Percentiles rank a stretch among this genome's conserved stretches.
Conservation (phyloP, 2,113 vertebrate genomes). For the Danionella cerebrum region DNA sequence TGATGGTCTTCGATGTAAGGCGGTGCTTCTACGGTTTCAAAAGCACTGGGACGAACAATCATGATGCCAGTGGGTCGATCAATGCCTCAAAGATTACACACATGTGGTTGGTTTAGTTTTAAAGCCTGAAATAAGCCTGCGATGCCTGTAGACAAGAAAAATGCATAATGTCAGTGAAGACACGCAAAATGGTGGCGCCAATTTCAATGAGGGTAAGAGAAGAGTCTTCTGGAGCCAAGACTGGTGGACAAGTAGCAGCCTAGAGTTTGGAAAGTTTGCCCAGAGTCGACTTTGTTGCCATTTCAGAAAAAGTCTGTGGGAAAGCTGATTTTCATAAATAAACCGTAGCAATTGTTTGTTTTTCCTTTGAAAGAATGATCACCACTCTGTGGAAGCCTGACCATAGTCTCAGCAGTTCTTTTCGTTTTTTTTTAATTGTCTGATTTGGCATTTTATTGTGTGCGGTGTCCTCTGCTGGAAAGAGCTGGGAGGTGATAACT, state of each 20-base stretch:
- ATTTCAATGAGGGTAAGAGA: neutral
- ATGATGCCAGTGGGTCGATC: neutral
- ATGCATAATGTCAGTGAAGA: slow-evolving; percentile 16
- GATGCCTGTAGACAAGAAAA: slow-evolving; percentile 13
- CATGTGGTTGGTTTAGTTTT: slow-evolving; percentile 11
- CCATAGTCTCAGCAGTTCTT: no score
- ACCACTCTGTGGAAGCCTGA: no score
- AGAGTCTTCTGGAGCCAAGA: slow-evolving; percentile 1
- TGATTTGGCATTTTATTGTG: no score
- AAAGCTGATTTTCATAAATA: no score
- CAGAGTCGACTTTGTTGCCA: slow-evolving; percentile 26
- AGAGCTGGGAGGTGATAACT: no score
- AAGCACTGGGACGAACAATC: neutral
- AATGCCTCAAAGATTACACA: neutral
- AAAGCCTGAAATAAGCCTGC: neutral
- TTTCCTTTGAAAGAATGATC: no score
- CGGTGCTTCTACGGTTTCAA: slow-evolving; percentile 32
- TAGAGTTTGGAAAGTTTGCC: slow-evolving; percentile 16
- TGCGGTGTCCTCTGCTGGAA: no score
- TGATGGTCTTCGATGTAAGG: slow-evolving; percentile 41
- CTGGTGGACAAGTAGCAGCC: slow-evolving; percentile 1
- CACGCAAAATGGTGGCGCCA: neutral
- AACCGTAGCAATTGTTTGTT: no score
- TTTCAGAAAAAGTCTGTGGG: no score
- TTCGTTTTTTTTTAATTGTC: no score